Evolutionary conservation across 1,140 invertebrate species (phyloP), one percentile per base, ranked within the genome.

Genomic region (Drosophila ogumai): DNA sequence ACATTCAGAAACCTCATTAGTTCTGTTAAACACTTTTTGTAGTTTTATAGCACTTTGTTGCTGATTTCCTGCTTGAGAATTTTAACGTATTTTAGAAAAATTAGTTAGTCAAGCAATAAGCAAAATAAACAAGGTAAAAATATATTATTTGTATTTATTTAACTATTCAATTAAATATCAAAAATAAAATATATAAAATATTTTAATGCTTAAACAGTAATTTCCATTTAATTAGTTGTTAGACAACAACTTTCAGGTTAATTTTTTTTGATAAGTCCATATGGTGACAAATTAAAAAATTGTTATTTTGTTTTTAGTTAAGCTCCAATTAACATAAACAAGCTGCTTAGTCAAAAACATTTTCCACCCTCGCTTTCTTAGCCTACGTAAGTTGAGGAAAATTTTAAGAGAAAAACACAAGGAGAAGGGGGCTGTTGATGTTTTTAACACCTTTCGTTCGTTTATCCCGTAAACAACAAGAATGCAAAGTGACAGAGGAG

Each of bases 401-500:
- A 34, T 22, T 34, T 60, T 17, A 17, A 22, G 25, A 13, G 12
- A 19, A 28, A 9, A 31, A 17, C 47, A 40, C 4, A 31, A 19
- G 12, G 17, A 7, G 13, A 22, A 40, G 63, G 41, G 41, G 4
- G 52, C 19, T 32, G 40, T 43, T 71, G 52, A 55, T 55, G 64
- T 75, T 73, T 50, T 68, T 25, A 43, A 76, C 63, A 88, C 80
- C 84, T 84, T 87, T 80, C 54, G 41, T 56, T 43, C 65, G 38
- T 28, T 71, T 75, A 67, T 60, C 65, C 68, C 77, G 84, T 90
- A 88, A 88, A 88, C 84, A 88, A 88, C 80, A 32, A 46, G 61
- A 81, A 88, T 90, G 85, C 58, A 72, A 88, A 90, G 65, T 88
- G 84, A 88, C 84, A 72, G 69, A 58, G 57, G 55, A 44, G 78